Evolutionary conservation across 2,888 invertebrate genomes (phyloP).

Genomic region (Horisme vitalbata): DNA sequence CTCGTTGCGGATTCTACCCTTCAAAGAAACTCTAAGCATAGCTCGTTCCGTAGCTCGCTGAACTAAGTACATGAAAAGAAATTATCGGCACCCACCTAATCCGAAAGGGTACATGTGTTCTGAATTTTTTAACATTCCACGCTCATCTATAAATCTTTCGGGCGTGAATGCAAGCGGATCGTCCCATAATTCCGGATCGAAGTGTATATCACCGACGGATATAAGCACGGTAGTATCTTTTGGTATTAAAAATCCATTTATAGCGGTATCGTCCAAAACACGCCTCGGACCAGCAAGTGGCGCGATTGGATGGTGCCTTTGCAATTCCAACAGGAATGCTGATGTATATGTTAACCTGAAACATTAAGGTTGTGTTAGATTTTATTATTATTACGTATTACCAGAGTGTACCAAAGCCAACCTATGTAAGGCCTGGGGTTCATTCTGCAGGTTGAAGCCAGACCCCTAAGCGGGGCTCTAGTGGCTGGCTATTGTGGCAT

Average conservation of each 20-base stretch:
- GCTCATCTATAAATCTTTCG: constrained; percentile 83
- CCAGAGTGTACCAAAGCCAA: too few species aligned
- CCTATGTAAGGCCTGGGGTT: too few species aligned
- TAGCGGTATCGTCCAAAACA: constrained; percentile 52
- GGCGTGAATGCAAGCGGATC: constrained; percentile 84
- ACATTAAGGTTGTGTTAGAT: constrained; percentile 19
- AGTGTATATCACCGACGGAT: constrained; percentile 76
- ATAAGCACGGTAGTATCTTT: constrained; percentile 80
- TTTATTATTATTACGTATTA: too few species aligned
- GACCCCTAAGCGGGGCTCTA: too few species aligned
- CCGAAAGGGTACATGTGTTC: constrained; percentile 86
- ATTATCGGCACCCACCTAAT: constrained; percentile 74
- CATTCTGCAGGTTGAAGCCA: too few species aligned
- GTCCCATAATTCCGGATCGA: constrained; percentile 79
- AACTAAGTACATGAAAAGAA: constrained; percentile 71
- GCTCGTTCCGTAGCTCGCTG: too few species aligned
- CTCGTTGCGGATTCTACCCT: too few species aligned
- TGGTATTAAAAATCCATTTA: constrained; percentile 71
- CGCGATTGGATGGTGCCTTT: constrained; percentile 78
- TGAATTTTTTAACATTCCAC: constrained; percentile 75
- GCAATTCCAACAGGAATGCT: constrained; percentile 82
- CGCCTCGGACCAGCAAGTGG: constrained; percentile 82
- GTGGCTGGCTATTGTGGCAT: too few species aligned
- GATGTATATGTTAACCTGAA: constrained; percentile 76
- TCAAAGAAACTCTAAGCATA: too few species aligned